phyloP scores from a whole-genome alignment of 2,888 invertebrate genomes.

The Phaonia tiefii region DNA sequence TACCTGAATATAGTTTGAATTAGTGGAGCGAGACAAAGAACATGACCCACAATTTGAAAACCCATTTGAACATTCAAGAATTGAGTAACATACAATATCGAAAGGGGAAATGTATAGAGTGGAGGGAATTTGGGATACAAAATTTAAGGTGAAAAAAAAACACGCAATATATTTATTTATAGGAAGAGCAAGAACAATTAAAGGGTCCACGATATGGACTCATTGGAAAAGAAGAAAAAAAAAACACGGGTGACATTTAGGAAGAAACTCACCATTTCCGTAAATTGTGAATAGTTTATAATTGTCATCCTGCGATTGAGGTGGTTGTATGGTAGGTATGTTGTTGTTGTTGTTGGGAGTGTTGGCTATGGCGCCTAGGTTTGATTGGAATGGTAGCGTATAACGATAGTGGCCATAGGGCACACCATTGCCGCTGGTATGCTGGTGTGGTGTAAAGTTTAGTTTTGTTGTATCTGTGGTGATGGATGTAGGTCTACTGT shows the following conservation, averaged over 20 bases:
- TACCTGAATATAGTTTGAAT: too few relatives aligned
- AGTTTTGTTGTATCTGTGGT: conserved; percentile 62
- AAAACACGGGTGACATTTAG: too few relatives aligned
- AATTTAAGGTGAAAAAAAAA: not conserved
- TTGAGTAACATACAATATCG: too few relatives aligned
- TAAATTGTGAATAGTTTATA: conserved; percentile 80
- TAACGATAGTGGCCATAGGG: conserved; percentile 74
- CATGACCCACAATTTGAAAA: too few relatives aligned
- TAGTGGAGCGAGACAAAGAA: too few relatives aligned
- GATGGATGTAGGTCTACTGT: conserved; percentile 58
- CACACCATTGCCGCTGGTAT: conserved; percentile 74
- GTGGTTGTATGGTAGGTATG: conserved; percentile 63
- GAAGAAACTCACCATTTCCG: conserved; percentile 80
- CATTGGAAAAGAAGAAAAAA: not conserved
- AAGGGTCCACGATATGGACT: not conserved
- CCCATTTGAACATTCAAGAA: too few relatives aligned
- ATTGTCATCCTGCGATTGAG: conserved; percentile 77
- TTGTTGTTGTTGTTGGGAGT: conserved; percentile 73
- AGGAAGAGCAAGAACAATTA: conserved; percentile 1
- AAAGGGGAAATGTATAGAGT: too few relatives aligned
- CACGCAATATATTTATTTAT: not conserved
- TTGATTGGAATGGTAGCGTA: conserved; percentile 67
- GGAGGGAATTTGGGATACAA: not conserved
- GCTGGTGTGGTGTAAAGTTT: conserved; percentile 71
- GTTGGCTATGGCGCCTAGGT: conserved; percentile 71